Percentiles rank a stretch among this genome's conserved stretches.
These are phyloP conservation scores for Petromus typicus DNA, from an alignment of 2,113 vertebrate genomes.

Conservation along the genomic window DNA sequence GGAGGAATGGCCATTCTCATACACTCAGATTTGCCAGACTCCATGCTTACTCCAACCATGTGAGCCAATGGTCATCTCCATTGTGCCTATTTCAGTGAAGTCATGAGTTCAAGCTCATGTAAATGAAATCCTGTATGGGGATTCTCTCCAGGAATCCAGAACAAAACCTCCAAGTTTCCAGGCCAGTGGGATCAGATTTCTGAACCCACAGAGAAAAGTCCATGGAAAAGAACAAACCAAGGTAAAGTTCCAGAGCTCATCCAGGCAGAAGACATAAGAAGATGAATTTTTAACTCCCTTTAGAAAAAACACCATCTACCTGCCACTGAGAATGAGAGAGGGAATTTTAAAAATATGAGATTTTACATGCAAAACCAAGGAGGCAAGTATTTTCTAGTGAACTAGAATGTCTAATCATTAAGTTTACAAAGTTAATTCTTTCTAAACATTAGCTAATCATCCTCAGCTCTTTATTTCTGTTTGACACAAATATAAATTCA, in stretches of 20 bases:
- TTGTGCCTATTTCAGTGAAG: neutral
- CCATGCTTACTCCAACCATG: neutral
- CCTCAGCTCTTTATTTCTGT: neutral
- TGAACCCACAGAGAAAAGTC: neutral
- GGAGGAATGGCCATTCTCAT: neutral
- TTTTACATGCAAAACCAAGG: neutral
- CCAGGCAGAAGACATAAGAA: neutral
- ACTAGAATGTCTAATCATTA: neutral
- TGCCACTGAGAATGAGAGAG: neutral
- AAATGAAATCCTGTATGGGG: neutral
- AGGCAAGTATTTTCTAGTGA: neutral
- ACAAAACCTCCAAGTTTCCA: neutral
- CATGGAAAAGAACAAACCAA: neutral
- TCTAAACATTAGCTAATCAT: neutral
- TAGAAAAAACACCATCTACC: neutral
- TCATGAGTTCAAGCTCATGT: neutral
- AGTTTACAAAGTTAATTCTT: neutral
- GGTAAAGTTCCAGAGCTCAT: neutral
- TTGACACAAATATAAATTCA: constrained; percentile 12
- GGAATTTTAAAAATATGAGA: neutral
- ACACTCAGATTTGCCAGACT: neutral
- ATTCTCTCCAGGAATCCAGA: neutral
- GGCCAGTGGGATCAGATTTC: neutral
- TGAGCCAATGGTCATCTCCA: neutral
- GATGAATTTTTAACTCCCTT: rapidly evolving